These are phyloP conservation scores for Leuciscus waleckii DNA, from an alignment of 2,797 vertebrate genomes.

Conservation along the genomic window DNA sequence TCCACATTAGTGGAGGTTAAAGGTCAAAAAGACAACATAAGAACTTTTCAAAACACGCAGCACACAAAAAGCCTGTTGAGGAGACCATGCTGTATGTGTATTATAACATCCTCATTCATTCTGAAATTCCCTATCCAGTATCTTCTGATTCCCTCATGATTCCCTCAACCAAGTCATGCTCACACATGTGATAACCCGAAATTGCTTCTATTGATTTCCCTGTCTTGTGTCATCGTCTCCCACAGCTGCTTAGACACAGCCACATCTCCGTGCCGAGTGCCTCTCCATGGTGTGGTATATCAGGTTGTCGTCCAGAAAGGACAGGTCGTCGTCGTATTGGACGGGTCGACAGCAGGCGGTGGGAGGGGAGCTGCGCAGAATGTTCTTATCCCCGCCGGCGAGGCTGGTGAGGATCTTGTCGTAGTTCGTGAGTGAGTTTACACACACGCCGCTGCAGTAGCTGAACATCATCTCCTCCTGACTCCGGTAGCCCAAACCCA, in stretches of 20 bases:
- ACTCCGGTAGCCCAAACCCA: conserved; percentile 91
- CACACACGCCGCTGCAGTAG: conserved; percentile 93
- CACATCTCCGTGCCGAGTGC: conserved; percentile 95
- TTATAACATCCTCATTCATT: background rate
- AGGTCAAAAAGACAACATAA: background rate
- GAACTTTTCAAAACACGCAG: background rate
- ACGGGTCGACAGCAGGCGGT: conserved; percentile 88
- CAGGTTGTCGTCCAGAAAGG: conserved; percentile 92
- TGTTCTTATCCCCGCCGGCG: conserved; percentile 76
- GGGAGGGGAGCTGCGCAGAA: conserved; percentile 83
- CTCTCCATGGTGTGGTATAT: conserved; percentile 92
- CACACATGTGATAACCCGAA: background rate
- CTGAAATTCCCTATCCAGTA: background rate
- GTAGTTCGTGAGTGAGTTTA: conserved; percentile 89
- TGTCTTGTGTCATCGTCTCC: background rate
- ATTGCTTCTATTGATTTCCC: conserved; percentile 2
- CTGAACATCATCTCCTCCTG: conserved; percentile 93
- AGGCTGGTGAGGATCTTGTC: conserved; percentile 94
- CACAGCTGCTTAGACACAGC: conserved; percentile 77
- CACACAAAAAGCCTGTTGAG: conserved; percentile 4
- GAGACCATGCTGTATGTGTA: background rate
- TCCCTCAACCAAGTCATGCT: background rate
- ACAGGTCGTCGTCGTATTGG: conserved; percentile 92
- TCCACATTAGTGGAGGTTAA: background rate
- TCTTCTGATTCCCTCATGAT: background rate